Evolutionary conservation across 35 echinoderm and acorn worm species (phyloP), one percentile per base, ranked within the genome.

Genomic region (Anneissia japonica): DNA sequence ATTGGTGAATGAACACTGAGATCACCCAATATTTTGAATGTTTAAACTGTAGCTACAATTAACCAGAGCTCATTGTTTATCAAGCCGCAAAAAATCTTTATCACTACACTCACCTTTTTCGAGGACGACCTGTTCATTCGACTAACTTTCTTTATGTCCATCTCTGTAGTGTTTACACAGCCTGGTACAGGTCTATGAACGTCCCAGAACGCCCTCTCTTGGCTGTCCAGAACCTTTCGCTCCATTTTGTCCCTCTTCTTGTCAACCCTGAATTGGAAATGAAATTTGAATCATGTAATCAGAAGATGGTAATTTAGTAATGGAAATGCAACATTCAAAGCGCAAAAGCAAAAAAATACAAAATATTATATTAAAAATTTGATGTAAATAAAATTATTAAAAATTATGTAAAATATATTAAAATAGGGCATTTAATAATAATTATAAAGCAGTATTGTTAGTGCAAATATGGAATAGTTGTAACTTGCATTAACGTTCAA

Each of bases 241-340:
- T 97, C 95, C 95, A 97, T 97, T 77, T 97, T 97, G 75, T 97
- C 95, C 72, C 95, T 88, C 89, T 97, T 97, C 79, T 97, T 97
- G 78, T 97, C 95, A 36, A 97, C 95, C 72, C 95, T 97, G 74
- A 30, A 46, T 21, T 34, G 79, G 21, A 34, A 83, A 89, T 30
- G 33, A 86, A 77, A 10, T 37, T n/a, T n/a, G n/a, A n/a, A n/a
- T n/a, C n/a, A n/a, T n/a, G n/a, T n/a, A n/a, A n/a, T n/a, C n/a
- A n/a, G n/a, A n/a, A n/a, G n/a, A n/a, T n/a, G n/a, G n/a, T n/a
- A n/a, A n/a, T n/a, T n/a, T n/a, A n/a, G n/a, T n/a, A n/a, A n/a
- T n/a, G n/a, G n/a, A n/a, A n/a, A n/a, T n/a, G n/a, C n/a, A n/a
- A n/a, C n/a, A n/a, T n/a, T n/a, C n/a, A n/a, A n/a, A n/a, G n/a